Evolutionary conservation across 2,888 invertebrate genomes (phyloP), one percentile per base, ranked within the genome.

Genomic region (Lithophane ornitopus): DNA sequence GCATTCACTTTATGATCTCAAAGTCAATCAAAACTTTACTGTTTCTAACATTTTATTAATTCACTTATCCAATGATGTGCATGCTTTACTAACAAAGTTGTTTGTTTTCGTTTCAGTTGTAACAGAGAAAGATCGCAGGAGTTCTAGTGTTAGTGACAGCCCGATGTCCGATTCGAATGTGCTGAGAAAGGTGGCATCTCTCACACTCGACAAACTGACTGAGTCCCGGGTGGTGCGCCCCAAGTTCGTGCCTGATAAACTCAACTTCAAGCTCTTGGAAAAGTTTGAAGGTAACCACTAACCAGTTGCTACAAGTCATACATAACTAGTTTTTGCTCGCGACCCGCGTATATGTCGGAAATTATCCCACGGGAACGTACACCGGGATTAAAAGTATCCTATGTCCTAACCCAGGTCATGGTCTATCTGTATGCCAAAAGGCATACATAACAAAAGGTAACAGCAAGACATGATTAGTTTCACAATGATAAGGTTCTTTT

Each of bases 201-300:
- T 98, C 85, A 98, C 98, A 70, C 96, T 98, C 87, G 98, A 98
- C 89, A 97, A 97, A 90, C 97, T 97, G 90, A 97, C 97, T 2
- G 98, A 98, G 87, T 97, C 98, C 83, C 97, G 97, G 88, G 96
- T 97, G 52, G 94, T 97, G 58, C 97, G 97, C 86, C 98, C 98
- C 58, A 98, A 98, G 93, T 98, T 98, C 92, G 98, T 98, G 77
- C 98, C 98, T 6, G 98, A 98, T 92, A 99, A 98, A 95, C 97
- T 99, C 88, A 98, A 98, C 96, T 98, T 98, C 94, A 98, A 98
- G 90, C 97, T 98, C 82, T 98, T 98, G 93, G 98, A 99, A 94
- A 99, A 98, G 95, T 99, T 99, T 96, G 99, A 99, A 98, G 99
- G 99, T 67, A 67, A 54, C 41, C 61, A 11, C 28, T 59, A 34